A percentile compares a stretch with the other conserved stretches of the same genome.
phyloP scores from a whole-genome alignment of 2,113 vertebrate genomes.

The Nothobranchius kuhntae region DNA sequence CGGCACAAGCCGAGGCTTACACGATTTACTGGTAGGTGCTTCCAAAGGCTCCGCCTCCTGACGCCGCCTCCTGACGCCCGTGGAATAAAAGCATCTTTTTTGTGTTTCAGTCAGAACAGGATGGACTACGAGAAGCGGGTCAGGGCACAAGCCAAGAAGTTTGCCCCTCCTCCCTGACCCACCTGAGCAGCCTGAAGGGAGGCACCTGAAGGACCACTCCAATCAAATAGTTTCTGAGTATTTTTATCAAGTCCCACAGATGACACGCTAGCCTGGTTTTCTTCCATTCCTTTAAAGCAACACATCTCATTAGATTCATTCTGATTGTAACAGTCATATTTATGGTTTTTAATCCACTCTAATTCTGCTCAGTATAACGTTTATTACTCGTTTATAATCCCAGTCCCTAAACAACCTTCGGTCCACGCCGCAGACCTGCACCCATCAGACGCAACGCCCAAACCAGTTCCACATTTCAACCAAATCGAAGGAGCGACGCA shows the following conservation, averaged over 20 bases:
- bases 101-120: conserved; percentile 79
- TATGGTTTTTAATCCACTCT: conserved; percentile 38
- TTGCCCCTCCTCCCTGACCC: conserved; percentile 62
- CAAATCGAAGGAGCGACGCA: not conserved
- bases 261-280: conserved; percentile 32
- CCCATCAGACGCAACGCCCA: conserved; percentile 24
- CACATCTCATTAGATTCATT: conserved; percentile 10
- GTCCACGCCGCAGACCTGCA: conserved; percentile 16
- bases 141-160: conserved; percentile 82
- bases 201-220: conserved; percentile 73
- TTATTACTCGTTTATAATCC: conserved; percentile 43
- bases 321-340: conserved; percentile 28
- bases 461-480: not conserved
- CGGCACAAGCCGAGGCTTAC: conserved; percentile 82
- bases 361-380: conserved; percentile 15
- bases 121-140: conserved; percentile 83
- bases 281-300: conserved; percentile 23
- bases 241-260: conserved; percentile 39
- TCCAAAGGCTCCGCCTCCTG: not conserved
- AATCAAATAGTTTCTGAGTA: conserved; percentile 63
- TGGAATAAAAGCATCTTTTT: not conserved
- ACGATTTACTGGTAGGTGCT: conserved; percentile 80
- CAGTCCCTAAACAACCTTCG: conserved; percentile 11
- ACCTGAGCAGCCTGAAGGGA: conserved; percentile 44
- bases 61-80: not conserved